Evolutionary conservation across 2,113 vertebrate genomes (phyloP).

Genomic region (Morone saxatilis): DNA sequence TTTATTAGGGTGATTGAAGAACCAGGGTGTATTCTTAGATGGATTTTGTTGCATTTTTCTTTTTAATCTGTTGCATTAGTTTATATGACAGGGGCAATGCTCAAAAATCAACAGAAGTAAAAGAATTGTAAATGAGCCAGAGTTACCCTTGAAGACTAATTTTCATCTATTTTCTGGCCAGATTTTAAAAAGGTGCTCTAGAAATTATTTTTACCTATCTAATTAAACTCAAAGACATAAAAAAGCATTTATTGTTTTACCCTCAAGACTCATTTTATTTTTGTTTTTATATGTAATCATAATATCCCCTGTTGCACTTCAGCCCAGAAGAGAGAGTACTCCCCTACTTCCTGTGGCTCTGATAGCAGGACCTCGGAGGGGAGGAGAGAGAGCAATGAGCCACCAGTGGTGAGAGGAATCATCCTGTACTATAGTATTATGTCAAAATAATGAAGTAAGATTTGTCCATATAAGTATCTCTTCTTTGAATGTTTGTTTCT

Average conservation of each 20-base stretch:
- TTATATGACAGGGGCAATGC: not conserved
- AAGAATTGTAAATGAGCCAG: not conserved
- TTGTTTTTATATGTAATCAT: not conserved
- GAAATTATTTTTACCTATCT: not conserved
- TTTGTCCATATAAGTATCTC: not conserved
- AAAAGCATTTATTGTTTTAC: not conserved
- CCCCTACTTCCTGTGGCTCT: conserved; percentile 83
- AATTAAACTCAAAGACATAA: not conserved
- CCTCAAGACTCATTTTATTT: not conserved
- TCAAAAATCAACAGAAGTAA: not conserved
- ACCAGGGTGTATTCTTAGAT: not conserved
- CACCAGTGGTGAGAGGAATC: conserved; percentile 86
- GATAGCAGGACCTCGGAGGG: conserved; percentile 85
- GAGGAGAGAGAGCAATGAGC: conserved; percentile 85
- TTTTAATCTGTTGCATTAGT: not conserved
- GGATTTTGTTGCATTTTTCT: not conserved
- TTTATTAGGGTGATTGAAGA: not conserved
- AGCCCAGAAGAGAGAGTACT: conserved; percentile 89
- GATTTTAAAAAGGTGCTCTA: not conserved
- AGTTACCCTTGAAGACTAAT: not conserved
- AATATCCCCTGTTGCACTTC: conserved; percentile 34
- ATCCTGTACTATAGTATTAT: not conserved
- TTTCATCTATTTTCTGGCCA: not conserved
- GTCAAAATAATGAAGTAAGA: not conserved
- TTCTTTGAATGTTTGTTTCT: conserved; percentile 4